These are phyloP conservation scores for Daboia siamensis DNA, from an alignment of 2,113 vertebrate genomes.

Conservation along the genomic window DNA sequence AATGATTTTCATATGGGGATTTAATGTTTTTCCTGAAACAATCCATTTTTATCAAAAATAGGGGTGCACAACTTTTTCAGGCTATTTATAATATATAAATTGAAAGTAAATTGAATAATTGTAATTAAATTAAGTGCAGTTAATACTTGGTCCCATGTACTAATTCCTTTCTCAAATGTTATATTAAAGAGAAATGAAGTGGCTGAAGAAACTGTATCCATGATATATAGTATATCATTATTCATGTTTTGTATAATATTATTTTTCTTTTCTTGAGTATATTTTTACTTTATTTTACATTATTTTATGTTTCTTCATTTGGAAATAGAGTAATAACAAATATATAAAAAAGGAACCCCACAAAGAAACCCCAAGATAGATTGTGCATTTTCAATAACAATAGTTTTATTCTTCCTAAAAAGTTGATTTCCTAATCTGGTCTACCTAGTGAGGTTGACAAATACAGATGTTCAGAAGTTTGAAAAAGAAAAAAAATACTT, in stretches of 20 bases:
- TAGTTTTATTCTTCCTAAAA: too few species aligned
- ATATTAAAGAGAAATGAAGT: neutral
- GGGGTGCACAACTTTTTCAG: neutral
- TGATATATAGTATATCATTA: neutral
- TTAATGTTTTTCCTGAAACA: neutral
- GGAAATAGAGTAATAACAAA: too few species aligned
- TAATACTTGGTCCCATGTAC: neutral
- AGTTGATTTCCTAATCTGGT: too few species aligned
- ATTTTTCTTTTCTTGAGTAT: neutral
- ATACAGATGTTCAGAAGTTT: too few species aligned
- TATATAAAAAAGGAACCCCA: too few species aligned
- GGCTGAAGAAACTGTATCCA: neutral
- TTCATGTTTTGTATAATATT: neutral
- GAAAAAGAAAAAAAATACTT: too few species aligned
- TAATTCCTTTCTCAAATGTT: neutral
- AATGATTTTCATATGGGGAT: neutral
- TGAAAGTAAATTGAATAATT: neutral
- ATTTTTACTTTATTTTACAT: too few species aligned
- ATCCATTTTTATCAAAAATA: neutral
- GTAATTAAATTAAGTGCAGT: neutral
- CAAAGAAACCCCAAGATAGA: too few species aligned
- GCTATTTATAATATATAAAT: neutral
- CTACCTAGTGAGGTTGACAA: too few species aligned
- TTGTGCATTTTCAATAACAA: too few species aligned
- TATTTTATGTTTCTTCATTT: too few species aligned